Evolutionary conservation across 1,140 invertebrate species (phyloP).

Genomic region (Lycorma delicatula): DNA sequence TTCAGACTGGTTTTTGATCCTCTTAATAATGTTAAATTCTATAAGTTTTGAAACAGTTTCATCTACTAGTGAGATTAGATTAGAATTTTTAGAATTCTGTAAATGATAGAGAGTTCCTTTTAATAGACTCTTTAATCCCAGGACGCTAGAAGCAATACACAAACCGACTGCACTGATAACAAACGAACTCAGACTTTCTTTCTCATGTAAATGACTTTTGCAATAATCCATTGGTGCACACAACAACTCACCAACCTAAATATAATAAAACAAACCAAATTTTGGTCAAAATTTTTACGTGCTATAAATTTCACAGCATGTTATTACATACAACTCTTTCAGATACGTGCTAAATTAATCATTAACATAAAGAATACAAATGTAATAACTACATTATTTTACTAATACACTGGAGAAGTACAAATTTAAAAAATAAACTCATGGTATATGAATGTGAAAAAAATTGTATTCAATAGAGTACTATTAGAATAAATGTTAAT

Average conservation of each 20-base stretch:
- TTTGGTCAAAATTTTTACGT: no score
- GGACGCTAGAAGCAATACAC: slow-evolving; percentile 45
- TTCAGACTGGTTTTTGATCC: slow-evolving; percentile 16
- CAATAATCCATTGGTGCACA: slow-evolving; percentile 59
- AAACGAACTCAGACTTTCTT: slow-evolving; percentile 44
- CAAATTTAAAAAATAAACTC: no score
- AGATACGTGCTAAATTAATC: no score
- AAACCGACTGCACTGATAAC: slow-evolving; percentile 60
- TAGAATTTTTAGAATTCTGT: slow-evolving; percentile 39
- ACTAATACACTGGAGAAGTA: no score
- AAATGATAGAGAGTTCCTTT: slow-evolving; percentile 50
- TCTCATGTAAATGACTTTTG: slow-evolving; percentile 50
- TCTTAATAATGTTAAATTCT: slow-evolving; percentile 46
- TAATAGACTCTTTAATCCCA: slow-evolving; percentile 45
- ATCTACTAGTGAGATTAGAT: slow-evolving; percentile 37
- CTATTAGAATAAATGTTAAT: no score
- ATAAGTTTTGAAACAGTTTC: slow-evolving; percentile 47
- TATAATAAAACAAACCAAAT: no score
- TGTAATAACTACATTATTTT: no score
- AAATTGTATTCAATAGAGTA: no score
- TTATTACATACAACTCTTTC: no score
- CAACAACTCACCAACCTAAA: slow-evolving; percentile 47
- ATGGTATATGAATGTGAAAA: no score
- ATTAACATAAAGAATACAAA: no score
- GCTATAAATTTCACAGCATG: no score